Conservation (phyloP, 2,797 vertebrate species). For the Macropus fuliginosus region DNA sequence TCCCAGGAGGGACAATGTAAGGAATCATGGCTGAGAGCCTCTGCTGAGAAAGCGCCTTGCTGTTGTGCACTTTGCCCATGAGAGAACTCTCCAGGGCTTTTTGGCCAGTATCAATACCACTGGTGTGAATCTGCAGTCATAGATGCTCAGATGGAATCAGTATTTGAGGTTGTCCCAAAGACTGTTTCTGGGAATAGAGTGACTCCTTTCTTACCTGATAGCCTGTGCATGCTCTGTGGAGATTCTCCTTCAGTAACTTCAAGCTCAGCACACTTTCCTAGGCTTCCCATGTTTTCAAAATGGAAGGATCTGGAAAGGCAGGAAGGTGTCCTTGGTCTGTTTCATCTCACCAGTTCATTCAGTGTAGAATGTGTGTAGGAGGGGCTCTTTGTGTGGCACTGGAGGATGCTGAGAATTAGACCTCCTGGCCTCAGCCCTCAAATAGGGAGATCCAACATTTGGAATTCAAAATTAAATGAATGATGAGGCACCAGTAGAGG, state of each 20-base stretch:
- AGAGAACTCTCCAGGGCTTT: neutral
- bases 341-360: neutral
- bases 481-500: neutral
- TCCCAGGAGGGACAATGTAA: neutral
- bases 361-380: neutral
- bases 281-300: neutral
- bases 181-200: neutral
- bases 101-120: rapidly evolving
- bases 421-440: neutral
- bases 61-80: neutral
- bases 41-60: neutral
- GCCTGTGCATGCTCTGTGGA: neutral
- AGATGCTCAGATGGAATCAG: neutral
- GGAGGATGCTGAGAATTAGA: neutral
- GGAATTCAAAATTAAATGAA: neutral
- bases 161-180: neutral
- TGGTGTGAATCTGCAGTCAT: neutral
- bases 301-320: neutral
- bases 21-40: neutral
- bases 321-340: neutral
- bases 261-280: neutral
- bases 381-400: neutral
- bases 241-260: neutral
- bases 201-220: neutral
- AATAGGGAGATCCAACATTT: neutral